These are phyloP conservation scores for Miichthys miiuy DNA, from an alignment of 2,797 vertebrate species.

Conservation along the genomic window DNA sequence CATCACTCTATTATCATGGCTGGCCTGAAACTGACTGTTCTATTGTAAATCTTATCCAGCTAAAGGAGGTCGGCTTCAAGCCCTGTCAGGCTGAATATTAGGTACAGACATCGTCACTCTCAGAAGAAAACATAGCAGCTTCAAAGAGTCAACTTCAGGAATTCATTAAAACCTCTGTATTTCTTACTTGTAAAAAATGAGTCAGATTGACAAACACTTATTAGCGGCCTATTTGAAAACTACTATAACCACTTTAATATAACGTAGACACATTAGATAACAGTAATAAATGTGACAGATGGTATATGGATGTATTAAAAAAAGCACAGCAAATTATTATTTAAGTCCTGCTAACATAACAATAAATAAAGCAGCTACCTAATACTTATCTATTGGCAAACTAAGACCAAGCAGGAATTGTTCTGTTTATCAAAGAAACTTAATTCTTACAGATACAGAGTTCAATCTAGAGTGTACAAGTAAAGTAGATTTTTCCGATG, in stretches of 20 bases:
- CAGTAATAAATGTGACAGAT: not conserved
- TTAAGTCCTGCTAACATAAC: no score
- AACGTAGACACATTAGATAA: not conserved
- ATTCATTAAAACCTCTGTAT: constrained; percentile 62
- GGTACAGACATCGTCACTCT: constrained; percentile 61
- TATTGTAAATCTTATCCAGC: constrained; percentile 81
- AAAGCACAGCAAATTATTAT: not conserved
- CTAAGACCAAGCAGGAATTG: not conserved
- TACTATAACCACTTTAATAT: not conserved
- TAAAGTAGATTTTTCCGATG: not conserved
- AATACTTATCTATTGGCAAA: not conserved
- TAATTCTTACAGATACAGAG: not conserved
- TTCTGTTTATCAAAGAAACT: not conserved
- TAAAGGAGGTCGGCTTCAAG: constrained; percentile 74
- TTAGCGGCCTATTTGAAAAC: constrained; percentile 4
- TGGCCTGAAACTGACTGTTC: constrained; percentile 79
- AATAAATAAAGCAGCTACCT: not conserved
- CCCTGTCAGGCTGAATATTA: constrained; percentile 75
- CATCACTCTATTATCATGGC: constrained; percentile 81
- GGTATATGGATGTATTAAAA: not conserved
- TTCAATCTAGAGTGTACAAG: not conserved
- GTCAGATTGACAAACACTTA: constrained; percentile 23
- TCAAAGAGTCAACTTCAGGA: constrained; percentile 67
- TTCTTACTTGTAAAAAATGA: constrained; percentile 29
- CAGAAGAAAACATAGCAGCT: constrained; percentile 66